Conservation (phyloP, 1,140 invertebrate genomes). For the Nasonia vitripennis region DNA sequence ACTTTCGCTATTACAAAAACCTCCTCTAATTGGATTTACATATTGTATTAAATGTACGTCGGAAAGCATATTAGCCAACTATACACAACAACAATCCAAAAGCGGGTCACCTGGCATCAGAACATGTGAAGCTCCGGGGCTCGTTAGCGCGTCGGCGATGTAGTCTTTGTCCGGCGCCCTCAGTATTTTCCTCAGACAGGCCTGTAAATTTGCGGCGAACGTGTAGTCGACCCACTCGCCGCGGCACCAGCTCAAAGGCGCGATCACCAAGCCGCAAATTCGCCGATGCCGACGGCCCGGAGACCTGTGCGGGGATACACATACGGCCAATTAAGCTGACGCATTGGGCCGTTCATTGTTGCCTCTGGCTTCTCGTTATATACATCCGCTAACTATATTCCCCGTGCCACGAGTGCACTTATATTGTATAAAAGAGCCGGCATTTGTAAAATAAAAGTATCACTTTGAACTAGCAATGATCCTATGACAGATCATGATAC, state of each 20-base stretch:
- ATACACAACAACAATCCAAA: not conserved
- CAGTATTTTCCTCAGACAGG: conserved; percentile 64
- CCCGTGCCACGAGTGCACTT: too few relatives aligned
- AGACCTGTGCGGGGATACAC: not conserved
- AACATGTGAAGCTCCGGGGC: not conserved
- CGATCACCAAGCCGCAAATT: conserved; percentile 76
- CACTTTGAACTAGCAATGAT: too few relatives aligned
- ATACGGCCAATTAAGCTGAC: not conserved
- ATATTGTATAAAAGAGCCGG: too few relatives aligned
- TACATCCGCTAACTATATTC: too few relatives aligned
- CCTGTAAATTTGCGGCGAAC: conserved; percentile 73
- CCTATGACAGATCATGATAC: too few relatives aligned
- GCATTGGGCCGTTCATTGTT: not conserved
- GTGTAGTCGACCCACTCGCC: conserved; percentile 80
- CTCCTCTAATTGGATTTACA: too few relatives aligned
- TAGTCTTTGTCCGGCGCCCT: not conserved
- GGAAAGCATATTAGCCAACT: too few relatives aligned
- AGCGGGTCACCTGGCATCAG: conserved; percentile 20
- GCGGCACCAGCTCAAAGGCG: conserved; percentile 77
- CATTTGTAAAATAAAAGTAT: too few relatives aligned
- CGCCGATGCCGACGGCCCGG: conserved; percentile 36
- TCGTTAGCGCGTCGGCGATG: not conserved
- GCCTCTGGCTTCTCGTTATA: not conserved
- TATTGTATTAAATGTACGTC: too few relatives aligned
- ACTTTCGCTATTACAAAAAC: too few relatives aligned